Evolutionary conservation across 2,113 vertebrate genomes (phyloP), one percentile per base, ranked within the genome.

Genomic region (Ibidorhyncha struthersii): DNA sequence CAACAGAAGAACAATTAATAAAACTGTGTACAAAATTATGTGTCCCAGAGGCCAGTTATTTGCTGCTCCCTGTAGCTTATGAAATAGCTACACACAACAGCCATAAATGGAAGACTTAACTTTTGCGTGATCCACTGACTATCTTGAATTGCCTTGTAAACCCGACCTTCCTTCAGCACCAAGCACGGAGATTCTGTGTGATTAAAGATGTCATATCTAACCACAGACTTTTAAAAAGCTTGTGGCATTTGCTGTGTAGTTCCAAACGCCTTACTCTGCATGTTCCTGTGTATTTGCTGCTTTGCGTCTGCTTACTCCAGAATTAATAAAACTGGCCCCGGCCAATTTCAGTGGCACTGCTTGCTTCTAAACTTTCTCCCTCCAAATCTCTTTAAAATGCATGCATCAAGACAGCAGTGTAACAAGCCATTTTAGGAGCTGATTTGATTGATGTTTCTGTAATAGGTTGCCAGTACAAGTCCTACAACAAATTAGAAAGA

Each of bases 401-500:
- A 76, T 92, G 80, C 65, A 92, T 71, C 70, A 90, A 92, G 45
- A 78, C 38, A 73, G 73, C 70, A 82, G 70, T 27, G 90, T 53
- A 86, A 87, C 78, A 71, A 91, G 80, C 43, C 45, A 86, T 96
- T 90, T 96, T 94, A 93, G 93, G 79, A 77, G 71, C 56, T 71
- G 82, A 63, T 93, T 91, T 96, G 96, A 97, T 96, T 91, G 92
- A 97, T 94, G 93, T 41, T 88, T 86, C 82, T 94, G 55, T 97
- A 97, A 96, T 96, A 96, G 92, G 76, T 79, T 95, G 84, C 90
- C 85, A 94, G 88, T 94, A 91, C 77, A 97, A 91, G 67, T 82
- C 76, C 73, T 94, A 95, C 86, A 93, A 92, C 93, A 97, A 94
- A 95, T 97, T 89, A 88, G 91, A 91, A 95, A 94, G 84, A 96